Percentiles rank a stretch among this genome's conserved stretches.
phyloP scores from a whole-genome alignment of 2,888 invertebrate species.

The Teinopalpus imperialis region DNA sequence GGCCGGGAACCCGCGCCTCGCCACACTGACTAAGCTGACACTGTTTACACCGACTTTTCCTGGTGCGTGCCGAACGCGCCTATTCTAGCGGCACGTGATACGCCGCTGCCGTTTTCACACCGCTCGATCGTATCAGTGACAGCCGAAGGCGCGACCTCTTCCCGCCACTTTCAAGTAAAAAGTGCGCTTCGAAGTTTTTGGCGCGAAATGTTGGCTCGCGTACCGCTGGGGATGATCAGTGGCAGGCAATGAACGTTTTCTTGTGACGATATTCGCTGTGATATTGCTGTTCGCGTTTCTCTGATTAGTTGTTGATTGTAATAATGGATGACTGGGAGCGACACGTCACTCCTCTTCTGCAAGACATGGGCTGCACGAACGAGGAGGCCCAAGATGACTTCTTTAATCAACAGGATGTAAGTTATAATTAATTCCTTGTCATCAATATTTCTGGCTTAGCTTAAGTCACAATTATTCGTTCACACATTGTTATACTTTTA shows the following conservation, averaged over 20 bases:
- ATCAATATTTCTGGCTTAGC: background rate
- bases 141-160: conserved; percentile 70
- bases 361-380: conserved; percentile 80
- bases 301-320: conserved; percentile 47
- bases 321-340: conserved; percentile 84
- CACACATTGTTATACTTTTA: background rate
- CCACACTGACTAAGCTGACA: conserved; percentile 67
- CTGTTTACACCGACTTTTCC: conserved; percentile 65
- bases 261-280: conserved; percentile 65
- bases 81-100: conserved; percentile 75
- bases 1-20: conserved; percentile 77
- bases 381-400: conserved; percentile 81
- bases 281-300: conserved; percentile 50
- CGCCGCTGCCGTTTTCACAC: conserved; percentile 72
- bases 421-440: conserved; percentile 40
- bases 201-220: conserved; percentile 63
- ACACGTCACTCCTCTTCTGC: conserved; percentile 81
- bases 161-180: conserved; percentile 63
- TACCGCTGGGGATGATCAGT: conserved; percentile 34
- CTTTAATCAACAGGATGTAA: conserved; percentile 83
- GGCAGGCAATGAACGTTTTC: conserved; percentile 56
- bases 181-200: conserved; percentile 64
- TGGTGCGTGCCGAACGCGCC: conserved; percentile 74
- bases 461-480: background rate
- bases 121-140: conserved; percentile 70